Evolutionary conservation across 2,888 invertebrate genomes (phyloP), one percentile per base, ranked within the genome.

Genomic region (Phyto melanocephala): DNA sequence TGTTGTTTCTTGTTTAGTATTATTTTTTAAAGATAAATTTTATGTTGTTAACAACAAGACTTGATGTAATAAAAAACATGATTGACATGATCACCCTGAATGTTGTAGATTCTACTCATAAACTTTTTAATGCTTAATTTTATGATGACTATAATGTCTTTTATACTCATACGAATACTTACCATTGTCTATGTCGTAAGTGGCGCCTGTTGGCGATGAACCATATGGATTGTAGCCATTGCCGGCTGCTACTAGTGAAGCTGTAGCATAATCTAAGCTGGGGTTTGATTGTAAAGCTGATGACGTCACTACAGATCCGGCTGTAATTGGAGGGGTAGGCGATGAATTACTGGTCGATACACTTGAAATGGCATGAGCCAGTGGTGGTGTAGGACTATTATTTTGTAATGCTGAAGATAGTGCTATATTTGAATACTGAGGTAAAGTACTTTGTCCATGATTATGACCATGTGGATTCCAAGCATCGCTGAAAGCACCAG

Each of bases 361-460:
- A 79, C 67, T 79, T 52, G 79, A 74, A 52, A 88, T 76, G 17
- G 87, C 85, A 81, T 88, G 89, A 10, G 89, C 89, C 84, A 89
- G 76, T 1, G 90, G 89, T 2, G 91, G 90, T 20, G 90, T 88
- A 10, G 86, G 79, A 13, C 86, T 81, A 10, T 87, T 88, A 35
- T 84, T 81, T 56, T 78, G 76, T 17, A 76, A 17, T 28, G 85
- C 71, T 10, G 87, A 83, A 17, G 86, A 87, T 5, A 86, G 81
- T 35, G 89, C 86, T 63, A 91, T 89, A 85, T 91, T 91, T 10
- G 91, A 88, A 83, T 91, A 91, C 65, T 90, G 91, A 2, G 90
- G 90, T 86, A 91, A 71, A 1, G 87, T 80, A 13, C 86, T 84
- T 24, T 87, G 86, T 2, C 84, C 72, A 65, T 90, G 89, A 47